phyloP scores from a whole-genome alignment of 30 jellyfish, hydroid and myxozoan species.

The Aurelia sp. region DNA sequence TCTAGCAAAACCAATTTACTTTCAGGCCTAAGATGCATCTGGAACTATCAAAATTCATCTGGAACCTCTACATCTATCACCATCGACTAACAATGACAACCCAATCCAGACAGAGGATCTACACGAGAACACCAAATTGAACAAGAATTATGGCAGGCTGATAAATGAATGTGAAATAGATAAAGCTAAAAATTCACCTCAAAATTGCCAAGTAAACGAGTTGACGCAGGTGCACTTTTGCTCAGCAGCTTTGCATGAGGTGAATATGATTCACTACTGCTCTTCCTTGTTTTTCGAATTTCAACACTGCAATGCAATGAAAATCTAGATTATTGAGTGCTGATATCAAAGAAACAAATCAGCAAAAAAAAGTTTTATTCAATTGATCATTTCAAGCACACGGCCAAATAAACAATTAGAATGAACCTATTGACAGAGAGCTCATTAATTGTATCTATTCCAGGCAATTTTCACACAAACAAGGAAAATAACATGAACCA shows the following conservation, averaged over 20 bases:
- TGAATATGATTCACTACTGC: not conserved
- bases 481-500: no score
- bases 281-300: slow-evolving; percentile 37
- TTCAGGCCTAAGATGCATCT: no score
- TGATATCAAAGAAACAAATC: not conserved
- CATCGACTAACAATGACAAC: not conserved
- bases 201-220: slow-evolving; percentile 92
- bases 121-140: not conserved
- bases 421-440: no score
- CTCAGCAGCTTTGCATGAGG: slow-evolving; percentile 63
- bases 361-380: not conserved
- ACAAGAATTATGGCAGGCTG: no score
- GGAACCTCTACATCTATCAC: no score
- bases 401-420: no score
- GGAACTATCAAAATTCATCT: no score
- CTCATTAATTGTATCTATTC: no score
- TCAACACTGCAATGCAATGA: slow-evolving; percentile 28
- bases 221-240: slow-evolving; percentile 96
- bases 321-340: not conserved
- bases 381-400: no score
- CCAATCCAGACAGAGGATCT: not conserved
- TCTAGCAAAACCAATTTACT: not conserved
- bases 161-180: not conserved
- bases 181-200: slow-evolving; percentile 51
- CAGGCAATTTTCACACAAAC: no score